Percentiles rank a stretch among this genome's conserved stretches.
These are phyloP conservation scores for Lipotes vexillifer DNA, from an alignment of 2,113 vertebrate species.

Conservation along the genomic window DNA sequence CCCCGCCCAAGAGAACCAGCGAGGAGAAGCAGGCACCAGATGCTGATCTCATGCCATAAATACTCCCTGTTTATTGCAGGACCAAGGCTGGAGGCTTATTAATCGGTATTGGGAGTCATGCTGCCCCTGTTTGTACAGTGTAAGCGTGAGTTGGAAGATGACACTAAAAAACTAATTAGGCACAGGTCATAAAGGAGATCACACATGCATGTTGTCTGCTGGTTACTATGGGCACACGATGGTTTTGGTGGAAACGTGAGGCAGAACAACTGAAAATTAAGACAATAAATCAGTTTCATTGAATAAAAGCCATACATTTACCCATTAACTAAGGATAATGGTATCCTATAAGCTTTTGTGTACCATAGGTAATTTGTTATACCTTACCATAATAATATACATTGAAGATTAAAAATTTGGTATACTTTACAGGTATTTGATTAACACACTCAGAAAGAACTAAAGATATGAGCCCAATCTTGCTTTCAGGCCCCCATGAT, in stretches of 20 bases:
- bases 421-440: slow-evolving; percentile 73
- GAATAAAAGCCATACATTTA: slow-evolving; percentile 80
- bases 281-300: slow-evolving; percentile 83
- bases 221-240: slow-evolving; percentile 79
- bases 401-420: slow-evolving; percentile 78
- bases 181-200: slow-evolving; percentile 78
- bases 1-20: neutral
- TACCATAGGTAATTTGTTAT: slow-evolving; percentile 78
- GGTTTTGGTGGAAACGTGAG: slow-evolving; percentile 78
- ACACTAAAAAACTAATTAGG: slow-evolving; percentile 82
- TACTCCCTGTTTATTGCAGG: neutral
- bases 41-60: neutral
- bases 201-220: slow-evolving; percentile 70
- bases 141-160: slow-evolving; percentile 75
- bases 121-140: slow-evolving; percentile 36
- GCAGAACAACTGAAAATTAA: slow-evolving; percentile 80
- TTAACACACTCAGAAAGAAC: neutral
- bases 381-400: slow-evolving; percentile 74
- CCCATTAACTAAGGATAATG: slow-evolving; percentile 84
- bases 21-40: neutral
- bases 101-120: neutral
- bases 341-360: slow-evolving; percentile 80
- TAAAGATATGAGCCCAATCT: neutral
- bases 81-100: neutral
- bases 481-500: accelerated